phyloP scores from a whole-genome alignment of 2,797 vertebrate genomes.

The Nasua narica region DNA sequence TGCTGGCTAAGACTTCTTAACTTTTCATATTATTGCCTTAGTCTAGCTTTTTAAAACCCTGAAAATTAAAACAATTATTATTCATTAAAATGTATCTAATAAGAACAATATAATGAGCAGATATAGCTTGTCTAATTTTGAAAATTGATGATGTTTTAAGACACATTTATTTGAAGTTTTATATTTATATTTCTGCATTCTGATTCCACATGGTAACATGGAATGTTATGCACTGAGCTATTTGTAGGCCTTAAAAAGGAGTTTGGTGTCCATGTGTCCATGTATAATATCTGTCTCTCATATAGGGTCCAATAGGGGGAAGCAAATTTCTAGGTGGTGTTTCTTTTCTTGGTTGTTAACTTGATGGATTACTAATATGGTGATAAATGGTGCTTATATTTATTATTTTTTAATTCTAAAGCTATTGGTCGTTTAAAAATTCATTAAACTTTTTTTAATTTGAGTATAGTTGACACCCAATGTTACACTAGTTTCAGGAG shows the following conservation, averaged over 20 bases:
- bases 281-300: neutral
- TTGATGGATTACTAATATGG: conserved; percentile 34
- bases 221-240: neutral
- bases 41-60: neutral
- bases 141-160: conserved; percentile 15
- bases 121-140: conserved; percentile 24
- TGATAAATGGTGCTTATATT: conserved; percentile 1
- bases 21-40: conserved; percentile 27
- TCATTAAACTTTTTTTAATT: neutral
- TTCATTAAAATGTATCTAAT: conserved; percentile 46
- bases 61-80: conserved; percentile 41
- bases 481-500: neutral
- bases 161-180: conserved; percentile 46
- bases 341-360: conserved; percentile 16
- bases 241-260: conserved; percentile 10
- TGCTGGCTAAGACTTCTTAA: conserved; percentile 69
- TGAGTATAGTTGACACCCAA: neutral
- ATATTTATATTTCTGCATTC: conserved; percentile 33
- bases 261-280: neutral
- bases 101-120: conserved; percentile 36
- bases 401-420: conserved; percentile 31
- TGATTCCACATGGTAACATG: neutral
- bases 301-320: neutral
- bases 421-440: conserved; percentile 22
- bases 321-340: conserved; percentile 24